Percentiles rank a stretch among this genome's conserved stretches.
Conservation (phyloP, 2,888 invertebrate species). For the Idaea dimidiata region DNA sequence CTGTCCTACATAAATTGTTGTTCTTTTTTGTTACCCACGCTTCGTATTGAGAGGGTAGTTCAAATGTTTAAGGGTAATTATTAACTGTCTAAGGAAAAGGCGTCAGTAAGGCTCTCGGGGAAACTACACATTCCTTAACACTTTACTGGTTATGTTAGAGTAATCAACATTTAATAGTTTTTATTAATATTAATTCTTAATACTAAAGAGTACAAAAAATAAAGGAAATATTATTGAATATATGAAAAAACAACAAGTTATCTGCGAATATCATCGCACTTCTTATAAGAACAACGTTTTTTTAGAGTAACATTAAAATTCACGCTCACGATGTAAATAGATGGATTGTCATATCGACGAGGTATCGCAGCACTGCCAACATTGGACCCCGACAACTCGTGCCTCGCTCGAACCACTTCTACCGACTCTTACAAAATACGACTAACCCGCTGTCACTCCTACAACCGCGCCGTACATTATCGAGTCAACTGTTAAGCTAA, state of each 20-base stretch:
- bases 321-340: constrained; percentile 65
- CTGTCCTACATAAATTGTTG: constrained; percentile 29
- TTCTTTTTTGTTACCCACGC: constrained; percentile 41
- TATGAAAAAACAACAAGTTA: constrained; percentile 79
- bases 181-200: constrained; percentile 76
- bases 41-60: constrained; percentile 41
- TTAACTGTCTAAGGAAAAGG: constrained; percentile 76
- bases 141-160: constrained; percentile 74
- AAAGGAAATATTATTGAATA: constrained; percentile 80
- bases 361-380: constrained; percentile 28
- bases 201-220: constrained; percentile 81
- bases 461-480: constrained; percentile 4
- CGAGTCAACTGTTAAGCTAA: constrained; percentile 15
- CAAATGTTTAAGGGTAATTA: constrained; percentile 36
- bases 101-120: constrained; percentile 78
- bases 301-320: constrained; percentile 71
- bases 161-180: constrained; percentile 81
- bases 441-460: background rate
- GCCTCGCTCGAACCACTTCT: background rate
- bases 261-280: constrained; percentile 73
- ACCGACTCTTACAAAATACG: background rate
- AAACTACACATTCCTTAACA: constrained; percentile 76
- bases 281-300: constrained; percentile 79
- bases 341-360: constrained; percentile 48
- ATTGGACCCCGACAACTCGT: constrained; percentile 20